A percentile compares a stretch with the other conserved stretches of the same genome.
Conservation (phyloP, 2,888 invertebrate species). For the Criorhina ranunculi region DNA sequence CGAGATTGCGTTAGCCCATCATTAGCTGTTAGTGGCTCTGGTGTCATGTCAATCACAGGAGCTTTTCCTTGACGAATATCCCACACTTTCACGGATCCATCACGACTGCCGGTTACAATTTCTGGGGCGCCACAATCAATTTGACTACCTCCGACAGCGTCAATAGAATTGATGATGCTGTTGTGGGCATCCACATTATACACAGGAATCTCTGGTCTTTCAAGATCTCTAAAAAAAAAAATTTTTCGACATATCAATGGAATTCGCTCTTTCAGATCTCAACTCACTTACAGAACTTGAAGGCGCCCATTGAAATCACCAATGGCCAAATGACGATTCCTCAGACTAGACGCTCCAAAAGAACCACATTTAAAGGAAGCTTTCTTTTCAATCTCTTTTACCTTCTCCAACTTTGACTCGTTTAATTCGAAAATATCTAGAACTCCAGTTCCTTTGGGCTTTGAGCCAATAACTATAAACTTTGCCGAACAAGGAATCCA, state of each 20-base stretch:
- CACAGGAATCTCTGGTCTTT: slow-evolving; percentile 89
- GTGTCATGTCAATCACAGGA: slow-evolving; percentile 93
- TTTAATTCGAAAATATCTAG: slow-evolving; percentile 92
- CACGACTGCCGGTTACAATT: slow-evolving; percentile 96
- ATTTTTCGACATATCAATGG: not conserved
- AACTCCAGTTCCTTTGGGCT: slow-evolving; percentile 93
- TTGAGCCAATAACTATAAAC: slow-evolving; percentile 94
- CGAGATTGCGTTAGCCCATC: slow-evolving; percentile 87
- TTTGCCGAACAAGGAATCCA: slow-evolving; percentile 98
- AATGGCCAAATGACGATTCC: slow-evolving; percentile 93
- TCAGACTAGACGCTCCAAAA: slow-evolving; percentile 94
- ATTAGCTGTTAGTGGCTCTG: slow-evolving; percentile 81
- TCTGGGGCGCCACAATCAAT: slow-evolving; percentile 96
- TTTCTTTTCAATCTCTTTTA: slow-evolving; percentile 91
- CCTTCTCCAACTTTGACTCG: slow-evolving; percentile 89
- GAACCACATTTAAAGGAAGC: slow-evolving; percentile 96
- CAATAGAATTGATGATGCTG: slow-evolving; percentile 95
- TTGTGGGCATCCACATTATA: slow-evolving; percentile 91
- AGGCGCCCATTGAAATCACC: slow-evolving; percentile 95
- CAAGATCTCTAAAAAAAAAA: slow-evolving; percentile 92
- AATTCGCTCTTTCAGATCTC: not conserved
- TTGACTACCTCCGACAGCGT: slow-evolving; percentile 94
- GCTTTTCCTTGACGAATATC: slow-evolving; percentile 95
- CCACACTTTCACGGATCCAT: slow-evolving; percentile 98
- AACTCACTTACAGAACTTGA: slow-evolving; percentile 89